These are phyloP conservation scores for Panthera leo DNA, from an alignment of 2,113 vertebrate genomes.

Conservation along the genomic window DNA sequence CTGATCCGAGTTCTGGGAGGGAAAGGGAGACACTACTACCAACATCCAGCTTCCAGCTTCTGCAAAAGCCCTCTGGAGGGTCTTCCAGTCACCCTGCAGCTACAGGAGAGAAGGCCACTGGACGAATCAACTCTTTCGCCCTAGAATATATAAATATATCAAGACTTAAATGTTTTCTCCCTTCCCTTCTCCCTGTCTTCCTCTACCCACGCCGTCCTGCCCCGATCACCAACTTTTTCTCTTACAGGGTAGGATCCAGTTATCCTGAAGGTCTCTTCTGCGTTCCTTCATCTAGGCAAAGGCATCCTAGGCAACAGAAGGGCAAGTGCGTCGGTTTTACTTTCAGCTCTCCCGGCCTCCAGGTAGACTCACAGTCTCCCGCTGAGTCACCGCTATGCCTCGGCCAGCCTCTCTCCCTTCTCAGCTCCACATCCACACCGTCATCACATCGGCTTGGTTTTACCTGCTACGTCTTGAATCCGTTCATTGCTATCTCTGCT, in stretches of 20 bases:
- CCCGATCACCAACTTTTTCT: neutral
- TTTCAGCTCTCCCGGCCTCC: neutral
- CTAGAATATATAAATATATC: neutral
- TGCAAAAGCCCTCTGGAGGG: constrained; percentile 65
- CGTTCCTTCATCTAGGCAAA: neutral
- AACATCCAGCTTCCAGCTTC: constrained; percentile 64
- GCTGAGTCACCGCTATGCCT: neutral
- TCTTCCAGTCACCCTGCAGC: constrained; percentile 60
- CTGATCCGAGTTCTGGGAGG: constrained; percentile 60
- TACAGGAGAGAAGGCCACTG: constrained; percentile 36
- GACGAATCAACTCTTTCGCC: neutral
- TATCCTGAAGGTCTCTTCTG: neutral
- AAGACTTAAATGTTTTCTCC: neutral
- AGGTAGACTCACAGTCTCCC: neutral
- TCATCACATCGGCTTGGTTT: neutral
- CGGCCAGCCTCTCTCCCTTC: neutral
- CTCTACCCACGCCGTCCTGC: neutral
- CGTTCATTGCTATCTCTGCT: neutral
- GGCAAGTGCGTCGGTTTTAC: neutral
- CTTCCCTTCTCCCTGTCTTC: neutral
- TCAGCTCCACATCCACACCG: neutral
- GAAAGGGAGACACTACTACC: constrained; percentile 53
- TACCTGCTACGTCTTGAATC: neutral
- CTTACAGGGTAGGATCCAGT: neutral
- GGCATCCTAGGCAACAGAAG: neutral